phyloP scores from a whole-genome alignment of 2,797 vertebrate genomes.

The Knipowitschia caucasica region DNA sequence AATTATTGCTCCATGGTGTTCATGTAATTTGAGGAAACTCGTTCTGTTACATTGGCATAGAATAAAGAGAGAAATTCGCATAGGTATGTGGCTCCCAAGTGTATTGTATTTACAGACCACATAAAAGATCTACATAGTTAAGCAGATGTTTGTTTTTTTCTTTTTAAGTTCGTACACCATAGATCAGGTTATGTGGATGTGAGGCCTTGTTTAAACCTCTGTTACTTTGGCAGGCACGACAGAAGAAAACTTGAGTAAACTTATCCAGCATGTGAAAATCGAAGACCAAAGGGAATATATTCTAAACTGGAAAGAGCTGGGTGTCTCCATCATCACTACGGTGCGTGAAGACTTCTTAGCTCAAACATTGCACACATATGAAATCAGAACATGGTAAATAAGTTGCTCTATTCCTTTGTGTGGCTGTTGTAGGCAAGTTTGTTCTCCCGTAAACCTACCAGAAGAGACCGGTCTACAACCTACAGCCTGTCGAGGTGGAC shows the following conservation, averaged over 20 bases:
- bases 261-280: conserved; percentile 95
- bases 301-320: conserved; percentile 91
- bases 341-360: conserved; percentile 50
- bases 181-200: neutral
- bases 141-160: no score
- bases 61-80: no score
- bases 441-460: conserved; percentile 70
- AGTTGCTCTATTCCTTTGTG: neutral
- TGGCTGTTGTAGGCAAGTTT: conserved; percentile 56
- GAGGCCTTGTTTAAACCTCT: no score
- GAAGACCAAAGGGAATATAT: conserved; percentile 89
- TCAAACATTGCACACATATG: neutral
- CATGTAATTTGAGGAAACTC: no score
- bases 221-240: conserved; percentile 82
- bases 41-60: no score
- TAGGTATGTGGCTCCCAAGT: no score
- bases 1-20: no score
- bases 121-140: no score
- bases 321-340: conserved; percentile 83
- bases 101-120: no score
- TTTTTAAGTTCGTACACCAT: no score
- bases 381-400: neutral
- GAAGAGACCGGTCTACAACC: conserved; percentile 85
- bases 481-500: conserved; percentile 96
- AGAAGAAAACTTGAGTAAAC: conserved; percentile 91